Base-by-base conservation (phyloP, 2,888 invertebrate species). In the Lepas anatifera region DNA sequence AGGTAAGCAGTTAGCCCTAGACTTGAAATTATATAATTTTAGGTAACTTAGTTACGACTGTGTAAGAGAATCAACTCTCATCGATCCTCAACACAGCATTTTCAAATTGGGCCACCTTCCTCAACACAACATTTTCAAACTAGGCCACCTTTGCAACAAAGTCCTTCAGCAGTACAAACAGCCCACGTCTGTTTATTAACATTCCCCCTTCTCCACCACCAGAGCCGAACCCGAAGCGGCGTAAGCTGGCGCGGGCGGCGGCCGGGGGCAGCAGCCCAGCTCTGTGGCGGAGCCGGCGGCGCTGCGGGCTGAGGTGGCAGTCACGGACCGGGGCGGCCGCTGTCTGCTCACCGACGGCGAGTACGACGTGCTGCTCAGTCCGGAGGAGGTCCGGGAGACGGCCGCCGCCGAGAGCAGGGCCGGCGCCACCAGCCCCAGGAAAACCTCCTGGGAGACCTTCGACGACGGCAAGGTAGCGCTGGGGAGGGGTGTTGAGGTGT, bases 251-350 rank as follows among this genome's bases (percentile, higher is more conserved):
- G 27, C 48, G 68, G 67, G 43, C 69, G 69, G 27, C 43, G 70
- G 70, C 35, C 50, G 25, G 72, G 72, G 11, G 68, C 70, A 10
- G n/a, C n/a, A n/a, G n/a, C n/a, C n/a, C n/a, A n/a, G n/a, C n/a
- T n/a, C n/a, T n/a, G n/a, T n/a, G n/a, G n/a, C n/a, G n/a, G n/a
- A n/a, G n/a, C n/a, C n/a, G n/a, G n/a, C n/a, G n/a, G n/a, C n/a
- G 67, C 73, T 32, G 73, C 76, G 77, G 29, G 76, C 80, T 13
- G 95, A 95, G 80, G 81, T 96, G 71, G 88, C 91, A 71, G 87
- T 95, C 41, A 95, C 92, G 78, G 95, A 95, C 79, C 92, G 92
- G 78, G 88, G 92, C 77, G 91, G 89, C 77, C 86, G 92, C 25
- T 94, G 94, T 78, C 84, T 92, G 70, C 83, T 94, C 68, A 89